phyloP scores from a whole-genome alignment of 2,113 vertebrate genomes.

The Camelus bactrianus region DNA sequence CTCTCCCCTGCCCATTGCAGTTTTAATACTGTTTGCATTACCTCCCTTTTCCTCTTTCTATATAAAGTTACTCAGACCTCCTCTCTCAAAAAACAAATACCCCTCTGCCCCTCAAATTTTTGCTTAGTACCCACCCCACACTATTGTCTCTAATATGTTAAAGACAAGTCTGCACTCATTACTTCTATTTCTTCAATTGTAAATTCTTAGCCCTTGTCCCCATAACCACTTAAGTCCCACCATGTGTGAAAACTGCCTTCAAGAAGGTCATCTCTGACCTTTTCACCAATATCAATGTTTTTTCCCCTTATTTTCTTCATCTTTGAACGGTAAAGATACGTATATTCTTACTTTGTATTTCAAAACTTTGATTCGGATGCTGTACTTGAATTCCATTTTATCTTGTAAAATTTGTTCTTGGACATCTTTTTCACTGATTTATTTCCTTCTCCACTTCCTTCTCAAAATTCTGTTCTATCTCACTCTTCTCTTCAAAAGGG shows the following conservation, averaged over 20 bases:
- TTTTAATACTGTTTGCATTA: neutral
- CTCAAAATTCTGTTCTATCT: neutral
- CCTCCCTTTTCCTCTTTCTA: neutral
- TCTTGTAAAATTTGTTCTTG: neutral
- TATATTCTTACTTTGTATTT: neutral
- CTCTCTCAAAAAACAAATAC: neutral
- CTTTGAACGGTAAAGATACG: neutral
- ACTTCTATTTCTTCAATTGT: neutral
- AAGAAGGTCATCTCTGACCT: neutral
- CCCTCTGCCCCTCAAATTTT: neutral
- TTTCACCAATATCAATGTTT: neutral
- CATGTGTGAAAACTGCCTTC: neutral
- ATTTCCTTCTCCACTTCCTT: neutral
- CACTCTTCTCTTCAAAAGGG: neutral
- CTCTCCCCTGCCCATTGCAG: accelerated
- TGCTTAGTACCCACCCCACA: neutral
- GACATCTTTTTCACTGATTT: neutral
- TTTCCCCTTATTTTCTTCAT: neutral
- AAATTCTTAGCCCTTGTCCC: neutral
- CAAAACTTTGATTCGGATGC: neutral
- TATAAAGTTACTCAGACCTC: neutral
- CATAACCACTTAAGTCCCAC: neutral
- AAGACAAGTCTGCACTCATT: neutral
- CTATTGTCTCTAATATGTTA: neutral
- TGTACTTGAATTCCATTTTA: neutral